Evolutionary conservation across 2,113 vertebrate species (phyloP).

Genomic region (Plectropomus leopardus): DNA sequence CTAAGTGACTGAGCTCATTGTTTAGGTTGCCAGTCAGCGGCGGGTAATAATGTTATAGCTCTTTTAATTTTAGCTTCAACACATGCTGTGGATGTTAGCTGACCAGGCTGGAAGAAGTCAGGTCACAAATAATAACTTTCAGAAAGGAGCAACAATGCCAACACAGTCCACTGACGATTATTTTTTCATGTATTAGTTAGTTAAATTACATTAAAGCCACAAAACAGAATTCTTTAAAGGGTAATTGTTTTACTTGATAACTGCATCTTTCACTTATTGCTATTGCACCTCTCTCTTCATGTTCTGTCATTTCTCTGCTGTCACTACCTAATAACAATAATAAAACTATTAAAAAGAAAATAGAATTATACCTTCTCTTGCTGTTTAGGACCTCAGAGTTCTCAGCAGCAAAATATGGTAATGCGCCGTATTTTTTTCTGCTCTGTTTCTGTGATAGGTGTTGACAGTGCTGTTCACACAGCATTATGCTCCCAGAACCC

Average conservation of each 20-base stretch:
- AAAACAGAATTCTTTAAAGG: not conserved
- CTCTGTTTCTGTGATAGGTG: not conserved
- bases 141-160: not conserved
- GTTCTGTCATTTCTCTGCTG: no score
- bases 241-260: no score
- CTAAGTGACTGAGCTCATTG: conserved; percentile 58
- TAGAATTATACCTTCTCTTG: no score
- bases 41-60: conserved; percentile 16
- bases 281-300: no score
- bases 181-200: not conserved
- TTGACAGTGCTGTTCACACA: not conserved
- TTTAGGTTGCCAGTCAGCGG: conserved; percentile 45
- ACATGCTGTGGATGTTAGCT: conserved; percentile 2
- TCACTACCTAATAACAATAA: no score
- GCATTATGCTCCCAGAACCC: not conserved
- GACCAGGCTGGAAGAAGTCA: not conserved
- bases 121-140: conserved; percentile 2
- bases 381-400: not conserved
- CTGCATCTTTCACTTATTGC: not conserved
- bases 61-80: conserved; percentile 29
- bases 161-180: not conserved
- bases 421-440: no score
- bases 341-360: no score
- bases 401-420: no score
- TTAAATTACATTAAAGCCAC: conserved; percentile 7